These are phyloP conservation scores for Scyliorhinus canicula DNA, from an alignment of 2,797 vertebrate genomes.

Conservation along the genomic window DNA sequence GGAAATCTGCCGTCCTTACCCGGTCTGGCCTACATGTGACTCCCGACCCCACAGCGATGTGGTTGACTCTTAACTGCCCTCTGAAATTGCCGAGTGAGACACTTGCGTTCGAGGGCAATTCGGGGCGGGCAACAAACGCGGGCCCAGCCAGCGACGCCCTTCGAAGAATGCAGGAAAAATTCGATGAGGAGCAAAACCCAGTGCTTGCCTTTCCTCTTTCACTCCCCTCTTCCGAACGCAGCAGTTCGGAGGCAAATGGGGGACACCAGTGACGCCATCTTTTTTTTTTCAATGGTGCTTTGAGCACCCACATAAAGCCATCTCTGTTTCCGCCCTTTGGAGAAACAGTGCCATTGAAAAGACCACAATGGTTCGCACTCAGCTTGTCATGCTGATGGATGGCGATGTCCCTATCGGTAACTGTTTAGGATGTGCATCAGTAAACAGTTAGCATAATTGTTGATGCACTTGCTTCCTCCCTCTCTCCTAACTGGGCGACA, in stretches of 20 bases:
- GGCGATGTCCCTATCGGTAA: not conserved
- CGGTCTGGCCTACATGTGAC: too few relatives aligned
- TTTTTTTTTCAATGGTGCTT: not conserved
- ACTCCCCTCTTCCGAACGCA: not conserved
- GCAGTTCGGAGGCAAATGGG: not conserved
- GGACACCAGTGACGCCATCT: not conserved
- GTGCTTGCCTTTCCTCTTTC: not conserved
- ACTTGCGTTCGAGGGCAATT: too few relatives aligned
- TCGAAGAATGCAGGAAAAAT: not conserved
- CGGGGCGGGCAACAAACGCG: too few relatives aligned
- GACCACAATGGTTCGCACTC: not conserved
- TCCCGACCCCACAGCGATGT: too few relatives aligned
- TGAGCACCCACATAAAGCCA: not conserved
- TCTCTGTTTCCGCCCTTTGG: not conserved
- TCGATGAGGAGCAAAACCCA: not conserved
- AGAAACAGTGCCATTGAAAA: not conserved
- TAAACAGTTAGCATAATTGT: conserved; percentile 7
- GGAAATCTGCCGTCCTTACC: too few relatives aligned
- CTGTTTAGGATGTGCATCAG: not conserved
- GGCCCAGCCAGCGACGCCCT: too few relatives aligned
- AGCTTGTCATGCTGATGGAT: not conserved
- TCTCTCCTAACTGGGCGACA: not conserved
- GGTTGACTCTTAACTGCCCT: too few relatives aligned
- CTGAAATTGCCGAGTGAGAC: too few relatives aligned
- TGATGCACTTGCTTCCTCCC: not conserved